Evolutionary conservation across 2,888 invertebrate genomes (phyloP), one percentile per base, ranked within the genome.

Genomic region (Allolobophora icterica): DNA sequence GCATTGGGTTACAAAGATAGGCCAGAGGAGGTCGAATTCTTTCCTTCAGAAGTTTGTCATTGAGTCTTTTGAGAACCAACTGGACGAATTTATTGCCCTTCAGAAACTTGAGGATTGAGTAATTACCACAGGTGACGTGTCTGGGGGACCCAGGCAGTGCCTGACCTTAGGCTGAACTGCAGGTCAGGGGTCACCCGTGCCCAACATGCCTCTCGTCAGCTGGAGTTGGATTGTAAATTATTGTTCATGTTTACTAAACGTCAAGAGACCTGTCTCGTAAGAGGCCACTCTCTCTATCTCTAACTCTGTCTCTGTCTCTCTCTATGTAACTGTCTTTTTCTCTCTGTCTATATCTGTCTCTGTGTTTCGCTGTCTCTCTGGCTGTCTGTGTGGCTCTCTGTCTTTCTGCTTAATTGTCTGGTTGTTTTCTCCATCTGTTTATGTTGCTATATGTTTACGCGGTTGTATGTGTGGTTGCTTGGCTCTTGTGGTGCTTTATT

Each of bases 121-220:
- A 71, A n/a, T 71, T 71, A 13, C n/a, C 71, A n/a, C 71, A 71
- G 71, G 71, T 71, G 71, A 71, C 71, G 71, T 71, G 71, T 71
- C 71, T 71, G 30, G n/a, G 0, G 71, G 71, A 71, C 71, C 71
- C 71, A 71, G 8, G 71, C 71, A 71, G 71, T 4, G n/a, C 71
- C 30, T 71, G 71, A 71, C 71, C 71, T 71, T 71, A n/a, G 6
- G 71, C 71, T n/a, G 30, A 71, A 30, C 71, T n/a, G 30, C n/a
- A 71, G 71, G 71, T 71, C 71, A 71, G 71, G n/a, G 71, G 71
- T 71, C 71, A 71, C n/a, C 71, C n/a, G n/a, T 71, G 71, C 71
- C 52, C 17, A n/a, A 8, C n/a, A 30, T 6, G 71, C 71, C 0
- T 30, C 71, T n/a, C 30, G 71, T 71, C 71, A n/a, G 71, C 71